phyloP scores from a whole-genome alignment of 2,113 vertebrate species.

The Poeciliopsis turrubarensis region DNA sequence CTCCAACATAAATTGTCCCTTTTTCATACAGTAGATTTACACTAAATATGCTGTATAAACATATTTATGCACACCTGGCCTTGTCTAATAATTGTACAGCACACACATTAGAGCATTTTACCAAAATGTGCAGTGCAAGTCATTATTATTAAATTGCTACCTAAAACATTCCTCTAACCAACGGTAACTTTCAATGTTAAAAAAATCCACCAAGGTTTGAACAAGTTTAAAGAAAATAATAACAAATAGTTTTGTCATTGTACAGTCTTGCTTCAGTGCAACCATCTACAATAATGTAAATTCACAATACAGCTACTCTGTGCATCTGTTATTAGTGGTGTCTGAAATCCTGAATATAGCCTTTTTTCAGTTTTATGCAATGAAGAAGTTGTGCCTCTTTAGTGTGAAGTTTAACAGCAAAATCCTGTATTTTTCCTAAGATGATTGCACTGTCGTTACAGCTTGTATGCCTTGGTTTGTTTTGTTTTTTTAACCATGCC shows the following conservation, averaged over 20 bases:
- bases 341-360: slow-evolving; percentile 53
- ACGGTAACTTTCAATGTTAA: slow-evolving; percentile 5
- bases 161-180: slow-evolving; percentile 7
- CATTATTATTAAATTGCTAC: slow-evolving; percentile 15
- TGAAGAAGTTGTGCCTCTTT: slow-evolving; percentile 67
- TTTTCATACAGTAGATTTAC: background rate
- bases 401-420: slow-evolving; percentile 56
- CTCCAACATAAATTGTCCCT: slow-evolving; percentile 17
- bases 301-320: slow-evolving; percentile 58
- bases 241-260: slow-evolving; percentile 48
- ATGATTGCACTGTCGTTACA: slow-evolving; percentile 73
- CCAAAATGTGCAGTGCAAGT: slow-evolving; percentile 5
- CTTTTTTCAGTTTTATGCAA: slow-evolving; percentile 43
- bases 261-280: slow-evolving; percentile 45
- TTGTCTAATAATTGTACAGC: slow-evolving; percentile 7
- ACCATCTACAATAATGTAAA: slow-evolving; percentile 58
- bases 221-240: slow-evolving; percentile 30
- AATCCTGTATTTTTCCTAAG: slow-evolving; percentile 64
- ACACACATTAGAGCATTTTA: slow-evolving; percentile 8
- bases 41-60: slow-evolving; percentile 18
- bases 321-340: slow-evolving; percentile 58
- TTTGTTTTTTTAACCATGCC: slow-evolving; percentile 25
- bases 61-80: slow-evolving; percentile 11
- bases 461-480: slow-evolving; percentile 15
- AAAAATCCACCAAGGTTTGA: background rate